Evolutionary conservation across 2,888 invertebrate species (phyloP), one percentile per base, ranked within the genome.

Genomic region (Charanyca ferruginea): DNA sequence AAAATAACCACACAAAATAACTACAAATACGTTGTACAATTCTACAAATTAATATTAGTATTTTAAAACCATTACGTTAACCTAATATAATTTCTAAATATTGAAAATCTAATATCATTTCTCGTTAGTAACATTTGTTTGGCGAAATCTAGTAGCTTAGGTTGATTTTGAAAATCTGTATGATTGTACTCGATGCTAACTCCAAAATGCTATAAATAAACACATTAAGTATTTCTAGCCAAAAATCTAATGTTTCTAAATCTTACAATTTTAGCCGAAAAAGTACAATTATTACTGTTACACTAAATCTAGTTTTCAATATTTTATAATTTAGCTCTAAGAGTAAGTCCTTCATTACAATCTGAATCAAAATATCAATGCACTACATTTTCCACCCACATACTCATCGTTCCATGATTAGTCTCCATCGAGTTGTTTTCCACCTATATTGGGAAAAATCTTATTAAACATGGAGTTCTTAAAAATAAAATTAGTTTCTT

Each of bases 321-420:
- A 1, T 9, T 9, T 41, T 47, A 49, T 25, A 7, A 35, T 48
- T 44, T 58, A 59, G 61, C 67, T 75, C 75, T 79, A 79, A 20
- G 51, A 59, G 48, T 22, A 7, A 11, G 18, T 28, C 11, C 13
- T 42, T 22, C 3, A 54, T 48, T 8, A 59, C 28, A 66, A 58
- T n/a, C 18, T 38, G 18, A 51, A 44, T 35, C 0, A 65, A 38
- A 73, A 68, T 38, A 25, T 35, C 18, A 51, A 52, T 55, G n/a
- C 13, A 51, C 70, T 64, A 77, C 55, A 57, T 18, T 42, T 64
- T 57, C 62, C 76, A 80, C 80, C 83, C 85, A 87, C 85, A 85
- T 90, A 92, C 91, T 91, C 87, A 93, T 89, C 90, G 90, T 71
- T 79, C 78, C 69, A 45, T 77, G 41, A 66, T 58, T 69, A 84